Conservation (phyloP, 2,888 invertebrate genomes). For the Clunio marinus region DNA sequence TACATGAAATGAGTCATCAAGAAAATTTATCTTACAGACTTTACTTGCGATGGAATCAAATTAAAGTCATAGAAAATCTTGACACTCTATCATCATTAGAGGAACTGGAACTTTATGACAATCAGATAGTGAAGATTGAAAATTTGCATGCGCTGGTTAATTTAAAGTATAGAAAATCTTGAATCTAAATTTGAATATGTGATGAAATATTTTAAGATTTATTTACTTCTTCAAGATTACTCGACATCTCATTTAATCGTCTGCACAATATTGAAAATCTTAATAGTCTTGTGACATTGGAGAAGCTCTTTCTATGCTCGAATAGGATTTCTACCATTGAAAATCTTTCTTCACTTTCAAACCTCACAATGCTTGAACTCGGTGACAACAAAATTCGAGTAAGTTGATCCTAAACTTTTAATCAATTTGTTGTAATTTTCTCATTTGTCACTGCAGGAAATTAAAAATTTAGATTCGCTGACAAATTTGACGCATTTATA, state of each 20-base stretch:
- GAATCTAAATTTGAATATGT: not conserved
- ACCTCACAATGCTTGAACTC: slow-evolving; percentile 80
- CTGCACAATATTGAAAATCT: slow-evolving; percentile 82
- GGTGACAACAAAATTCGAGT: slow-evolving; percentile 92
- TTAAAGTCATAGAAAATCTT: slow-evolving; percentile 90
- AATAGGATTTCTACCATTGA: slow-evolving; percentile 86
- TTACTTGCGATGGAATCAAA: slow-evolving; percentile 89
- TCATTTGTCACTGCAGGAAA: slow-evolving; percentile 56
- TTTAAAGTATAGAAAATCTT: slow-evolving; percentile 70
- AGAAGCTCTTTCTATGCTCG: slow-evolving; percentile 82
- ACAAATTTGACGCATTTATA: slow-evolving; percentile 72
- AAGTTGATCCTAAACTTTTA: slow-evolving; percentile 44
- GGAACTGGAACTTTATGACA: slow-evolving; percentile 94
- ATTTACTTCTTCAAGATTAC: slow-evolving; percentile 57
- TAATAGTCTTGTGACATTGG: slow-evolving; percentile 66
- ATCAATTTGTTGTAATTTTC: not conserved
- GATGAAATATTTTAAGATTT: not conserved
- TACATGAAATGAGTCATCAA: not conserved
- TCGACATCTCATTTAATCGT: slow-evolving; percentile 95
- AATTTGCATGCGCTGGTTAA: slow-evolving; percentile 83
- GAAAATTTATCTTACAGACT: slow-evolving; percentile 53
- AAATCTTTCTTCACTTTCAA: slow-evolving; percentile 74
- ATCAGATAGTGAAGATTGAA: slow-evolving; percentile 89
- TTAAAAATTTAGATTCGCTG: slow-evolving; percentile 79
- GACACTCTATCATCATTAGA: slow-evolving; percentile 67